Conservation (phyloP, 2,113 vertebrate genomes). For the Halichoeres trimaculatus region DNA sequence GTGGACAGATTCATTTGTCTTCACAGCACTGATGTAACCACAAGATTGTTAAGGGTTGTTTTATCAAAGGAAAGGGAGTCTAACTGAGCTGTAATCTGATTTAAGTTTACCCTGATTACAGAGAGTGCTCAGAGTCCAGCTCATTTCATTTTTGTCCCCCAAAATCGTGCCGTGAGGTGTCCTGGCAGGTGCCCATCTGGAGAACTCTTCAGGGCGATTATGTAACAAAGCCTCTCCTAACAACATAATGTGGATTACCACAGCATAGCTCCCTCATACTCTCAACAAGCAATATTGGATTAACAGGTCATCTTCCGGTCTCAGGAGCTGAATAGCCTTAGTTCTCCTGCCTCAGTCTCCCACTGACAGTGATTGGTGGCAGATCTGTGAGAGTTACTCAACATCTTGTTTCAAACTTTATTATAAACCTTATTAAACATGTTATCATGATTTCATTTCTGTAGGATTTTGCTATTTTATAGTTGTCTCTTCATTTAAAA, state of each 20-base stretch:
- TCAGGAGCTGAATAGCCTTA: background rate
- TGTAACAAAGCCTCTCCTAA: slow-evolving; percentile 50
- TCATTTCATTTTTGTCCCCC: background rate
- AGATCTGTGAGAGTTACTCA: background rate
- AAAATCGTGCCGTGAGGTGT: slow-evolving; percentile 7
- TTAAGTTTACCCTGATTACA: background rate
- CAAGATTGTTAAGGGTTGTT: background rate
- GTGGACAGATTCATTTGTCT: slow-evolving; percentile 41
- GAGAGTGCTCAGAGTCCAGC: background rate
- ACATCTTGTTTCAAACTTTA: background rate
- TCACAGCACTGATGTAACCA: background rate
- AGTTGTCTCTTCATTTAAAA: too few species aligned
- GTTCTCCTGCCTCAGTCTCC: background rate
- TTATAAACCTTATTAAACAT: too few species aligned
- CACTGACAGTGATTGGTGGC: background rate
- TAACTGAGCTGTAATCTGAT: background rate
- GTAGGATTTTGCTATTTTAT: too few species aligned
- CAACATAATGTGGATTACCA: slow-evolving; percentile 66
- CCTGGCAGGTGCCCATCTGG: slow-evolving; percentile 45
- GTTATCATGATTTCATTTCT: too few species aligned
- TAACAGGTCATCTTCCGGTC: slow-evolving; percentile 46
- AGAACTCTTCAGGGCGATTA: slow-evolving; percentile 41
- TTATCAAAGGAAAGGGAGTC: background rate
- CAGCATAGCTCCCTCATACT: slow-evolving; percentile 36
- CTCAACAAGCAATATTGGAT: slow-evolving; percentile 48